phyloP scores from a whole-genome alignment of 2,888 invertebrate species.

The Chymomyza amoena region DNA sequence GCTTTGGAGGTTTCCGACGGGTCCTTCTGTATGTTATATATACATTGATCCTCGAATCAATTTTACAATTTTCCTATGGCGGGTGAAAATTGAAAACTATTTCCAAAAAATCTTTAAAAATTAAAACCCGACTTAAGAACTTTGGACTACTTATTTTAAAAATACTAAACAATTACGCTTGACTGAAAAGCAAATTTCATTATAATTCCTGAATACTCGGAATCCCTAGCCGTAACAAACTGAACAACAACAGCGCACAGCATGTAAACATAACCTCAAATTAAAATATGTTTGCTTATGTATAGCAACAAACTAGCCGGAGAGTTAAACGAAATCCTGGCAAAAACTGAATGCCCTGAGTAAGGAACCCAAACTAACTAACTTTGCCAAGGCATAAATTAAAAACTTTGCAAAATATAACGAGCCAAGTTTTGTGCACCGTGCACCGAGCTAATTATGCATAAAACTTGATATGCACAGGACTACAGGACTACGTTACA shows the following conservation, averaged over 20 bases:
- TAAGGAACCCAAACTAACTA: conserved; percentile 7
- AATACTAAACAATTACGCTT: no score
- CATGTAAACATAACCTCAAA: conserved; percentile 69
- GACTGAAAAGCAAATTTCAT: not conserved
- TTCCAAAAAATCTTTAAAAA: no score
- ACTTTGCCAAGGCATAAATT: conserved; percentile 42
- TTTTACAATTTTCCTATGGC: no score
- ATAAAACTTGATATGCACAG: conserved; percentile 45
- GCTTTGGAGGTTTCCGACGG: no score
- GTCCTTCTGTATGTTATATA: no score
- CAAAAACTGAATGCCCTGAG: conserved; percentile 6
- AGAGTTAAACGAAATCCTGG: conserved; percentile 31
- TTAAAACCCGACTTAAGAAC: no score
- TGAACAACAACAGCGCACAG: not conserved
- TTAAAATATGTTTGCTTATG: conserved; percentile 67
- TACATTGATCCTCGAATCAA: no score
- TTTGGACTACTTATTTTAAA: no score
- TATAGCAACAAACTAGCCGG: conserved; percentile 27
- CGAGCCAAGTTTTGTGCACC: conserved; percentile 37
- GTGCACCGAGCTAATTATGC: conserved; percentile 63
- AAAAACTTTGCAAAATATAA: conserved; percentile 37
- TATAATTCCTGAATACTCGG: not conserved
- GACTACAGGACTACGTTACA: not conserved
- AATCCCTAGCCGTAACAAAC: no score
- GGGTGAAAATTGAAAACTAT: no score